A percentile compares a stretch with the other conserved stretches of the same genome.
phyloP scores from a whole-genome alignment of 2,797 vertebrate species.

The Pachyuromys duprasi region DNA sequence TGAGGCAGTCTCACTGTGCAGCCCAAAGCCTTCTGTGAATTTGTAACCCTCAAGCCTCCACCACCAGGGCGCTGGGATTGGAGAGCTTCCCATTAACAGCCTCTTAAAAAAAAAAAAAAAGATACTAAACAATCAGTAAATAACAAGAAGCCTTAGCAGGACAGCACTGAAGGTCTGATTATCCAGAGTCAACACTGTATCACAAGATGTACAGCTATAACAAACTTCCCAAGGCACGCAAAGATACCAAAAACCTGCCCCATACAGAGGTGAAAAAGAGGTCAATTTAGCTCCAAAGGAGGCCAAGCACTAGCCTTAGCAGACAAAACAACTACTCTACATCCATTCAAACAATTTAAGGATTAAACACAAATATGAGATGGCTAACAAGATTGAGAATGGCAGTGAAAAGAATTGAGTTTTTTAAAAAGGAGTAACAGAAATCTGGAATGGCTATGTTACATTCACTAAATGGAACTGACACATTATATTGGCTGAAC shows the following conservation, averaged over 20 bases:
- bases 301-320: neutral
- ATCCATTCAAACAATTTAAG: neutral
- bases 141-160: neutral
- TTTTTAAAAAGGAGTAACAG: neutral
- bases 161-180: neutral
- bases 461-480: neutral
- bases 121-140: neutral
- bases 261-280: neutral
- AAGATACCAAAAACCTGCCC: neutral
- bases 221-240: neutral
- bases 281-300: neutral
- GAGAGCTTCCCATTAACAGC: slow-evolving; percentile 4
- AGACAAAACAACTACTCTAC: neutral
- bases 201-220: slow-evolving; percentile 10
- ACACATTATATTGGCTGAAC: no score
- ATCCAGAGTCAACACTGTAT: neutral
- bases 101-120: neutral
- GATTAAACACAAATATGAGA: slow-evolving; percentile 19
- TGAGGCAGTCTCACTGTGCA: neutral
- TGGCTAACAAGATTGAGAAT: neutral
- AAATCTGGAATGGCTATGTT: neutral
- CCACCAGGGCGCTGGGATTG: neutral
- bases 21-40: neutral
- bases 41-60: neutral
- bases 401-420: neutral